Conservation (phyloP, 2,797 vertebrate species). For the Anguilla megastoma region DNA sequence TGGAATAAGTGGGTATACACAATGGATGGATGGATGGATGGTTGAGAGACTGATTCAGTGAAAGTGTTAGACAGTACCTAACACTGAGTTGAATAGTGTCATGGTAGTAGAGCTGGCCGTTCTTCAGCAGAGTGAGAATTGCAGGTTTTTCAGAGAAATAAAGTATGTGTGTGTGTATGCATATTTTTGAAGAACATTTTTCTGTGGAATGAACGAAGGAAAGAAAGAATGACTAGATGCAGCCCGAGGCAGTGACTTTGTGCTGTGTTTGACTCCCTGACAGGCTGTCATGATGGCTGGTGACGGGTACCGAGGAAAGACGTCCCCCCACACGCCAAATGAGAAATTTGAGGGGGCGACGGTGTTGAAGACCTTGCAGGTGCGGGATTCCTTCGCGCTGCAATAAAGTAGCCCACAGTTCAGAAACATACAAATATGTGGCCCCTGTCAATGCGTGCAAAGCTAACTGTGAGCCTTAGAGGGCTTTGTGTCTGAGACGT, state of each 20-base stretch:
- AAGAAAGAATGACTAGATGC: not conserved
- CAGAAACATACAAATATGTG: not conserved
- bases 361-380: slow-evolving; percentile 91
- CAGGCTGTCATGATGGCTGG: slow-evolving; percentile 87
- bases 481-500: not conserved
- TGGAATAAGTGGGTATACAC: no score
- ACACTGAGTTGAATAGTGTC: no score
- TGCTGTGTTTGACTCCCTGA: slow-evolving; percentile 15
- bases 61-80: not conserved
- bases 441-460: not conserved
- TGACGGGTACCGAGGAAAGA: slow-evolving; percentile 92
- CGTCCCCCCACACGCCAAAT: slow-evolving; percentile 94
- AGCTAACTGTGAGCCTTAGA: not conserved
- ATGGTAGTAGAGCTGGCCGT: not conserved
- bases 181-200: not conserved
- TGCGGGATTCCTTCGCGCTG: slow-evolving; percentile 48
- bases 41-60: not conserved
- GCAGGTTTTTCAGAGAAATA: not conserved
- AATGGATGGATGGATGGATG: not conserved
- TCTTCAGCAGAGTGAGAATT: not conserved
- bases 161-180: not conserved
- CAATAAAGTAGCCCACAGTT: no score
- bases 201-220: not conserved
- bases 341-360: slow-evolving; percentile 97
- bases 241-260: not conserved